phyloP scores from a whole-genome alignment of 2,888 invertebrate species.

The Masnerella sp. region DNA sequence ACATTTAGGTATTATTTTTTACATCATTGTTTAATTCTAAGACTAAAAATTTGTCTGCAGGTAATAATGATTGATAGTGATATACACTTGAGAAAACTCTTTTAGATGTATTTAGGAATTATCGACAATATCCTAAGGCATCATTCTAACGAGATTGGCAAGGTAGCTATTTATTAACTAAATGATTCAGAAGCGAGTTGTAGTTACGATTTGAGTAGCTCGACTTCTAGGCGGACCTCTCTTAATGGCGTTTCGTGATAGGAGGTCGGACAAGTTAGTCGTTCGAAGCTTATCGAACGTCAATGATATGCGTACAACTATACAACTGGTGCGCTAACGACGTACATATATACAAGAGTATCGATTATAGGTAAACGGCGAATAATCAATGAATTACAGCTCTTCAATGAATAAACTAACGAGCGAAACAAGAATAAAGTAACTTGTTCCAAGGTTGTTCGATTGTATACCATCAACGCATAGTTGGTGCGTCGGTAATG shows the following conservation, averaged over 20 bases:
- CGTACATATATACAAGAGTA: constrained; percentile 56
- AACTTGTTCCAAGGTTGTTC: constrained; percentile 69
- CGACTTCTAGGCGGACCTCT: constrained; percentile 68
- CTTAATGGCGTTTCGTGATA: constrained; percentile 62
- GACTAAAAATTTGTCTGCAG: no score
- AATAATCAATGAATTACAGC: constrained; percentile 71
- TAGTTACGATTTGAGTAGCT: constrained; percentile 70
- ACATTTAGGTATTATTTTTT: no score
- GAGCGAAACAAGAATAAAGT: constrained; percentile 62
- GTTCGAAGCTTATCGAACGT: constrained; percentile 53
- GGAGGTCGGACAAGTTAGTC: constrained; percentile 49
- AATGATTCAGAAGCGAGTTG: constrained; percentile 45
- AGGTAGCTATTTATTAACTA: constrained; percentile 30
- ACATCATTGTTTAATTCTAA: no score
- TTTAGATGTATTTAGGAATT: no score
- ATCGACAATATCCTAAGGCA: background rate
- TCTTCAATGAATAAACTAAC: constrained; percentile 71
- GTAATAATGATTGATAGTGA: no score
- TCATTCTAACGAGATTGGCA: constrained; percentile 14
- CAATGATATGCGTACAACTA: constrained; percentile 54
- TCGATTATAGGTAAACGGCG: constrained; percentile 68
- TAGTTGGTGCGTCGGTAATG: constrained; percentile 43
- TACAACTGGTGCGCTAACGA: constrained; percentile 50
- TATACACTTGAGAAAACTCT: no score
- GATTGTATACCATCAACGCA: constrained; percentile 62